Evolutionary conservation across 2,797 vertebrate species (phyloP).

Genomic region (Meda fulgida): DNA sequence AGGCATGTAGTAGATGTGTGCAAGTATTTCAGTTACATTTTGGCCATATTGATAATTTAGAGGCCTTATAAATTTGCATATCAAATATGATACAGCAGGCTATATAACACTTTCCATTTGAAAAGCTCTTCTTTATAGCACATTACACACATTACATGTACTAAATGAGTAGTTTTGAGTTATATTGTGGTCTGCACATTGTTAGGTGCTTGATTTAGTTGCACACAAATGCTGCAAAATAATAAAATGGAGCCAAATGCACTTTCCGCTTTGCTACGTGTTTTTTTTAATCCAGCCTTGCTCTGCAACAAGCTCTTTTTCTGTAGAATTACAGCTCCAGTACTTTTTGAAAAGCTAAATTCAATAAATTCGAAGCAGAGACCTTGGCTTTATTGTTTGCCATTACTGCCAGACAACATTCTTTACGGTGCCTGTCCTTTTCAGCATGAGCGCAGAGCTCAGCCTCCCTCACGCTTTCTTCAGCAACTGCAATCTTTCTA

Average conservation of each 20-base stretch:
- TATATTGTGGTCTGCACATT: not conserved
- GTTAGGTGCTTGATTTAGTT: slow-evolving; percentile 3
- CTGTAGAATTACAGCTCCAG: slow-evolving; percentile 1
- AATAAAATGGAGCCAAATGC: not conserved
- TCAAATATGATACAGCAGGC: not conserved
- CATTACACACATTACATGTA: not conserved
- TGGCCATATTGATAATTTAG: not conserved
- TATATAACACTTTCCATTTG: not conserved
- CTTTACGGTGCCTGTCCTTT: slow-evolving; percentile 50
- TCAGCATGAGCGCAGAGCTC: slow-evolving; percentile 21
- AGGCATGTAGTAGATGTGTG: not conserved
- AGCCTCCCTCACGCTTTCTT: slow-evolving; percentile 58
- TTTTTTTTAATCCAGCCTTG: not conserved
- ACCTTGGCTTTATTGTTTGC: slow-evolving; percentile 52
- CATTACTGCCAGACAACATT: slow-evolving; percentile 47
- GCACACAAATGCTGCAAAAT: not conserved
- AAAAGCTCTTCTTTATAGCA: not conserved
- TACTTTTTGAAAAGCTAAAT: not conserved
- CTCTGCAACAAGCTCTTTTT: slow-evolving; percentile 24
- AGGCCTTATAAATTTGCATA: not conserved
- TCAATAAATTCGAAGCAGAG: slow-evolving; percentile 25
- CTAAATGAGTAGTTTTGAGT: not conserved
- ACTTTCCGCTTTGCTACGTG: not conserved
- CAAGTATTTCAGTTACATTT: not conserved
- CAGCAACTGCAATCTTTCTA: slow-evolving; percentile 59